A percentile compares a stretch with the other conserved stretches of the same genome.
Conservation (phyloP, 2,797 vertebrate species). For the Malurus leucopterus region DNA sequence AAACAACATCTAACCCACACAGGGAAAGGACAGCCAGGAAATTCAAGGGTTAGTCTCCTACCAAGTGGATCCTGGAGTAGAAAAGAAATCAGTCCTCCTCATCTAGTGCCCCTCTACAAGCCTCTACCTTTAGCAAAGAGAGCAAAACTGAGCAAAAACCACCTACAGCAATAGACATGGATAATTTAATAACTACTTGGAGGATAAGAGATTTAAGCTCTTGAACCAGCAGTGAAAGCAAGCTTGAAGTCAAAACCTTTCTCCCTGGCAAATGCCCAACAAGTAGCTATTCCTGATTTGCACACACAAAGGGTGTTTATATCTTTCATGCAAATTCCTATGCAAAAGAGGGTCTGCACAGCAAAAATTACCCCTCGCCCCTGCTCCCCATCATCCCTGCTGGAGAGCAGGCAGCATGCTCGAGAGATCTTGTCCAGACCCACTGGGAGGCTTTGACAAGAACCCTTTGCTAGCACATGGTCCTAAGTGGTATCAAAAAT, state of each 20-base stretch:
- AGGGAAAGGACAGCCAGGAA: background rate
- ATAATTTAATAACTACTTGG: background rate
- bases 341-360: constrained; percentile 13
- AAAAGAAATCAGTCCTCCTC: background rate
- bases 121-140: background rate
- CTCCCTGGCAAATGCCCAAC: background rate
- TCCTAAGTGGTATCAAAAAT: constrained; percentile 51
- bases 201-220: background rate
- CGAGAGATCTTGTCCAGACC: constrained; percentile 33
- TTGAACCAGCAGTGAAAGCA: background rate
- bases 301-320: background rate
- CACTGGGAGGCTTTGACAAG: background rate
- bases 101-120: background rate
- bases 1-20: background rate
- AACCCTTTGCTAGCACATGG: constrained; percentile 20
- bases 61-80: background rate
- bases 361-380: background rate
- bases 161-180: background rate
- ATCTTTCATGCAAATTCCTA: constrained; percentile 30
- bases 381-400: background rate
- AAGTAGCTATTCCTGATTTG: constrained; percentile 27
- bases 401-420: background rate
- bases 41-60: background rate
- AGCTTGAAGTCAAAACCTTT: constrained; percentile 10
- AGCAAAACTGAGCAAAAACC: background rate